phyloP scores from a whole-genome alignment of 2,888 invertebrate genomes.

The Blera fallax region DNA sequence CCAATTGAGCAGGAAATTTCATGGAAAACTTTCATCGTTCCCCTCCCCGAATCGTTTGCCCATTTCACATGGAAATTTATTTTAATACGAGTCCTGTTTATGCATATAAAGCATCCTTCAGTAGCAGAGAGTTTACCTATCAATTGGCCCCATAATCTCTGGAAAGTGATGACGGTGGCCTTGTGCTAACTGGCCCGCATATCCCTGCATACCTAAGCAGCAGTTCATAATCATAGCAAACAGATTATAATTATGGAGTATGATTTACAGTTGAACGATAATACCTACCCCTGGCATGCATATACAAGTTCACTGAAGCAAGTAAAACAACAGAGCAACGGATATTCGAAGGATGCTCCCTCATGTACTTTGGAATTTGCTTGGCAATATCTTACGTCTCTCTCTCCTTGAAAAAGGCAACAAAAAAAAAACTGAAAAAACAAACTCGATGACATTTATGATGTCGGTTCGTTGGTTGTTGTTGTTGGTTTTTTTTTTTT shows the following conservation, averaged over 20 bases:
- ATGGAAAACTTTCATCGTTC: conserved; percentile 25
- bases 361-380: conserved; percentile 10
- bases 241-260: conserved; percentile 54
- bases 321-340: background rate
- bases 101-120: conserved; percentile 31
- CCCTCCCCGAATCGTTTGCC: background rate
- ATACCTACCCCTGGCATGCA: background rate
- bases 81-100: conserved; percentile 26
- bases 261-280: conserved; percentile 54
- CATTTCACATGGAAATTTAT: conserved; percentile 38
- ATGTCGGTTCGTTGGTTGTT: conserved; percentile 17
- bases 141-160: conserved; percentile 1
- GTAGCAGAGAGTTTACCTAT: conserved; percentile 15
- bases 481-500: background rate
- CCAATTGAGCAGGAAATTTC: conserved; percentile 61
- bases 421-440: conserved; percentile 36
- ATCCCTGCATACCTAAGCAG: conserved; percentile 51
- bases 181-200: conserved; percentile 60
- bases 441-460: conserved; percentile 49
- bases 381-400: conserved; percentile 31
- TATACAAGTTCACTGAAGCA: background rate
- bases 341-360: conserved; percentile 30
- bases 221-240: conserved; percentile 53
- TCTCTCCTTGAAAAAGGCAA: conserved; percentile 13
- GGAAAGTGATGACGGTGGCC: conserved; percentile 6